phyloP scores from a whole-genome alignment of 2,888 invertebrate species.

The Hetaerina titia region DNA sequence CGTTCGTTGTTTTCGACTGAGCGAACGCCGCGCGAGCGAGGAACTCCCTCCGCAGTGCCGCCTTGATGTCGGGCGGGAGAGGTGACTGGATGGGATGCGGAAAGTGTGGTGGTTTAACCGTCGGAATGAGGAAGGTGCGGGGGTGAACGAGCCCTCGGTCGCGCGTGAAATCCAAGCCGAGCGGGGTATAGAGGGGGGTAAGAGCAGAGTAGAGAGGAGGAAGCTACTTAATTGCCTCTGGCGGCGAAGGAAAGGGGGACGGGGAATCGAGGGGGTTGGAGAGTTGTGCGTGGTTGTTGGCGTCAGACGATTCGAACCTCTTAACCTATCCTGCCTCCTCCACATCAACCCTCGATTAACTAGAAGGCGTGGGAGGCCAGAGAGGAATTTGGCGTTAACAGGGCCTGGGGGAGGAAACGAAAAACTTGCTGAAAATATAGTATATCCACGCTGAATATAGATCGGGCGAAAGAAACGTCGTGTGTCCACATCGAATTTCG shows the following conservation, averaged over 20 bases:
- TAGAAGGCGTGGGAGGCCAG: neutral
- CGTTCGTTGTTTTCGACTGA: neutral
- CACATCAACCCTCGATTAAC: neutral
- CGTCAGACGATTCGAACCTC: neutral
- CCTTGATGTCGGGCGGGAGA: neutral
- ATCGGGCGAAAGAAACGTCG: too few species aligned
- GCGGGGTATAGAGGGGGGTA: neutral
- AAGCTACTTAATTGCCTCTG: neutral
- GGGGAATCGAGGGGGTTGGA: neutral
- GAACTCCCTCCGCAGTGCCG: neutral
- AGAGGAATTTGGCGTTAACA: neutral
- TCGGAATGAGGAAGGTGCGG: neutral
- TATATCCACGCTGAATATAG: too few species aligned
- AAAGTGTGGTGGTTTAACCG: neutral
- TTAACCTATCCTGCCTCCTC: neutral
- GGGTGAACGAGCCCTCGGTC: slow-evolving; percentile 7
- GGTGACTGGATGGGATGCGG: too few species aligned
- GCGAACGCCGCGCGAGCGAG: neutral
- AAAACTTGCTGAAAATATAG: too few species aligned
- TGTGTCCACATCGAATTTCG: too few species aligned
- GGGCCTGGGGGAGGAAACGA: neutral
- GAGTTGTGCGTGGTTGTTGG: neutral
- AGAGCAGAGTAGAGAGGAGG: neutral
- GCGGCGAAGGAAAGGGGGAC: neutral
- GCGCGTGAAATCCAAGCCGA: neutral